Evolutionary conservation across 2,797 vertebrate species (phyloP), one percentile per base, ranked within the genome.

Genomic region (Danio albolineatus): DNA sequence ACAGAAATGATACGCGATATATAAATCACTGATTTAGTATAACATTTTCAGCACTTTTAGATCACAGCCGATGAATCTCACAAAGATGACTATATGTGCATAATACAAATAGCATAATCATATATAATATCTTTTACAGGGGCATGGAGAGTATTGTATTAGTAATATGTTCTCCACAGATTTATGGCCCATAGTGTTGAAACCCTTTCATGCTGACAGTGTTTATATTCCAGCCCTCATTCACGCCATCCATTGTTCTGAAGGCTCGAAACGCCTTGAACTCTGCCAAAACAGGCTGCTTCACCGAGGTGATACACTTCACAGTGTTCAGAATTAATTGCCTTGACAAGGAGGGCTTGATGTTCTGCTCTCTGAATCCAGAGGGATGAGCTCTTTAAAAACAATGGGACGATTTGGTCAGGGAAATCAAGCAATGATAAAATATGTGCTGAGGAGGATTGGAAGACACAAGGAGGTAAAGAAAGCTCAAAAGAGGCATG

Each of bases 191-290:
- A 82, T 71, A 71, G 80, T 64, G 64, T 67, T 76, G 79, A 87
- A 82, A 87, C 79, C 82, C 80, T 88, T 89, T 85, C 65, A 88
- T 85, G 82, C 62, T 79, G 65, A 88, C 85, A 78, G 82, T 89
- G 88, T 90, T 93, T 89, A 90, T 86, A 89, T 91, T 93, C 86
- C 84, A 88, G 44, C 76, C 73, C 69, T 84, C 82, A 82, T 88
- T 75, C 74, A 67, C 64, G 77, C 87, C 87, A 86, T 87, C 89
- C 89, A 88, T 92, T 91, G 89, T 90, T 91, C 77, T 85, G 85
- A 83, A 67, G 81, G 81, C 83, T 84, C 10, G 2, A 69, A 75
- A 64, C 57, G 78, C 44, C 78, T 49, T 82, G 82, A 85, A 82
- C 82, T 85, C 67, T 81, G 49, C 83, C 81, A 82, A 59, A 70